Evolutionary conservation across 2,888 invertebrate genomes (phyloP), one percentile per base, ranked within the genome.

Genomic region (Allolobophora icterica): DNA sequence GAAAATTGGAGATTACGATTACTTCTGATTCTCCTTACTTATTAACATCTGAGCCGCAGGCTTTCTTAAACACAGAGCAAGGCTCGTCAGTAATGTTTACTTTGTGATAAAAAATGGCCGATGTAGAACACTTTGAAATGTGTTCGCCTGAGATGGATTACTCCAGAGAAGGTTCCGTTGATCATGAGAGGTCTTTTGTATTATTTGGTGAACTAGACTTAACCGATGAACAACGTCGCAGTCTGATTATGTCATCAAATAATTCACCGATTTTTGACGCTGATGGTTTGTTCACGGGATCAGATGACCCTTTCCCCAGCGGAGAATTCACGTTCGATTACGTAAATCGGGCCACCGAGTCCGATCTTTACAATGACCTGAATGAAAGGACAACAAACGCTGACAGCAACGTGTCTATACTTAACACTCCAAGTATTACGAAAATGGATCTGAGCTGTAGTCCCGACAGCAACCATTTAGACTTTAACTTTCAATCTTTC

Each of bases 391-490:
- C 71, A 71, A n/a, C 71, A n/a, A n/a, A 71, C n/a, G 71, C 30
- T 71, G 71, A n/a, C 71, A n/a, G 71, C n/a, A 71, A 71, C 71
- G n/a, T 71, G 71, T 71, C 71, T 8, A n/a, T 11, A n/a, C 71
- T 71, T 71, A 71, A 71, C 71, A 71, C 71, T 71, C 71, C 71
- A n/a, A 71, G 17, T n/a, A 71, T 71, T 11, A n/a, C 71, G 71
- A 71, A n/a, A 71, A 87, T 87, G 87, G 87, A 87, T 87, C 87
- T 35, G 21, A 87, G 87, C 87, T 87, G 30, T n/a, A 71, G 71
- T 71, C 71, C n/a, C 6, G 87, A 87, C 38, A 38, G 35, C 35
- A 38, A 87, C 38, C 34, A 87, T 87, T 38, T 35, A 38, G 34
- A 35, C 87, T 87, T 87, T 38, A 38, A 35, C 19, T 34, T 87